Evolutionary conservation across 2,113 vertebrate genomes (phyloP), one percentile per base, ranked within the genome.

Genomic region (Cranoglanis bouderius): DNA sequence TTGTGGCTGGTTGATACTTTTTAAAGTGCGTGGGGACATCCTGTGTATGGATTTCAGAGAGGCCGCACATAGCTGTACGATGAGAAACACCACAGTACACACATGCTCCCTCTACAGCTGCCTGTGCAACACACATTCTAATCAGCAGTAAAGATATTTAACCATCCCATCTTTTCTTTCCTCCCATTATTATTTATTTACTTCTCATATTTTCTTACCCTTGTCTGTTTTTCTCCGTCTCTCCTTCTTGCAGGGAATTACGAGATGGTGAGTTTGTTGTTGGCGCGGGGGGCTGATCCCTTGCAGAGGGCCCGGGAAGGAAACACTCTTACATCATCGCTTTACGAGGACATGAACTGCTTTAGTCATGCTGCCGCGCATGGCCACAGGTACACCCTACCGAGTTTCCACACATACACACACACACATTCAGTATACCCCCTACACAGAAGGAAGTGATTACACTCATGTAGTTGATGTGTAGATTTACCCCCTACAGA

Each of bases 291-390:
- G 0, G 98, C 98, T 0, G 98, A 99, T 57, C 98, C 98, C 0
- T 95, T 99, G 74, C 95, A 97, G 70, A 98, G 96, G 90, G 95
- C 96, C 93, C 92, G 97, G 0, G 97, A 97, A 26, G 95, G 97
- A 90, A 97, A 96, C 0, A 96, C 96, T 0, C 95, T 99, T 89
- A 97, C 97, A 0, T 96, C 98, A 0, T 97, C 98, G 0, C 96
- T 99, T 1, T 97, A 98, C 0, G 98, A 99, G 90, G 97, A 97
- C 35, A 99, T 99, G 98, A 99, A 99, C 89, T 99, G 98, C 94
- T 99, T 99, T 95, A 99, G 98, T 90, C 98, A 99, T 51, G 97
- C 98, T 0, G 98, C 98, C 0, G 97, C 98, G 21, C 98, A 99
- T 0, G 98, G 98, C 86, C 98, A 99, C 96, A 98, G 98, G 98